Conservation (phyloP, 2,113 vertebrate species). For the Chamaetylas fuelleborni region DNA sequence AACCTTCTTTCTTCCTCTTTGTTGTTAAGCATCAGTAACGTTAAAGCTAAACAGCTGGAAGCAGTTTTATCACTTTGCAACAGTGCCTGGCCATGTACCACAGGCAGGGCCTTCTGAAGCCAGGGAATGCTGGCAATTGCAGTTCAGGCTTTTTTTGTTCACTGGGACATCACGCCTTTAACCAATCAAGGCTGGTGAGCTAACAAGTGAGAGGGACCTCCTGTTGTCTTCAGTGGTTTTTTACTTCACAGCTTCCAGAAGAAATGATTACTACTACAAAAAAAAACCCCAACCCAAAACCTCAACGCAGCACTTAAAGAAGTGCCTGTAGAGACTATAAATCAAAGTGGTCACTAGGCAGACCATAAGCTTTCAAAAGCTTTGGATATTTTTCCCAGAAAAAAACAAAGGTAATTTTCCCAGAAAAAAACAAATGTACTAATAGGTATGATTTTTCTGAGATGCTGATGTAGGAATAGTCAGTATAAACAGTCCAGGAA, state of each 20-base stretch:
- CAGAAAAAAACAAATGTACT: neutral
- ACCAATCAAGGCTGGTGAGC: constrained; percentile 47
- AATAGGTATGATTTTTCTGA: neutral
- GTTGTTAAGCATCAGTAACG: neutral
- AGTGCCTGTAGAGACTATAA: constrained; percentile 49
- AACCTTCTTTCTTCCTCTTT: neutral
- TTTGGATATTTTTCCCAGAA: neutral
- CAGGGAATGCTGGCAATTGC: constrained; percentile 61
- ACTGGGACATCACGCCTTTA: constrained; percentile 53
- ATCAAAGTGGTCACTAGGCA: neutral
- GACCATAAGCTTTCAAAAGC: constrained; percentile 3
- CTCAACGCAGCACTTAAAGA: constrained; percentile 25
- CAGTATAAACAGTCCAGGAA: neutral
- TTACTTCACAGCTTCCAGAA: constrained; percentile 68
- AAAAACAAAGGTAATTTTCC: neutral
- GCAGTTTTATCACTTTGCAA: constrained; percentile 81
- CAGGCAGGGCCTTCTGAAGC: constrained; percentile 62
- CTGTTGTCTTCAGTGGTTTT: constrained; percentile 48
- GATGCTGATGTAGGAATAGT: neutral
- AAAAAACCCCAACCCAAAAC: neutral
- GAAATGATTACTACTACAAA: constrained; percentile 49
- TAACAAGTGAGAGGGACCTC: constrained; percentile 67
- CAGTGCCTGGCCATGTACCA: constrained; percentile 57
- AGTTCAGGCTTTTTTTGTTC: constrained; percentile 49
- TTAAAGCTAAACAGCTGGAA: constrained; percentile 70